Conservation (phyloP, 2,888 invertebrate species). For the Baccha elongata region DNA sequence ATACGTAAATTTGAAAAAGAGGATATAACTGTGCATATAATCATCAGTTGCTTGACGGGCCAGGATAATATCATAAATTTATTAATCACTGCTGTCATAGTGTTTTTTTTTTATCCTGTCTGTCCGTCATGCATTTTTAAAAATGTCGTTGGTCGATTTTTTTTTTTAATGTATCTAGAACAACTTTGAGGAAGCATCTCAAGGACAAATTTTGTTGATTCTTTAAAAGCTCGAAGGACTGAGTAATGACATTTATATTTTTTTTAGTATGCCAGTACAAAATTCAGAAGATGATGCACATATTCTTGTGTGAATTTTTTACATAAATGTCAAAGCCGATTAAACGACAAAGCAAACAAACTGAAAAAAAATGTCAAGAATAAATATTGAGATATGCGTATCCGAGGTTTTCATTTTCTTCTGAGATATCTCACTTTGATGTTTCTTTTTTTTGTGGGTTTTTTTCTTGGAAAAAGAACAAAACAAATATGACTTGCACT, state of each 20-base stretch:
- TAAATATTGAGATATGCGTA: background rate
- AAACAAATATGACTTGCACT: conserved; percentile 8
- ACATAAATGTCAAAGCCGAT: conserved; percentile 1
- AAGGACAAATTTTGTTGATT: background rate
- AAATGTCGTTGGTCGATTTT: background rate
- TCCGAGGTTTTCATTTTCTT: background rate
- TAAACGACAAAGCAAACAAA: background rate
- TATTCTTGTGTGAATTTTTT: background rate
- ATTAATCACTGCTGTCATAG: conserved; percentile 46
- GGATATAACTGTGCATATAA: conserved; percentile 64
- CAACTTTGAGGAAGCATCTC: background rate
- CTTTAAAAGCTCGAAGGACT: background rate
- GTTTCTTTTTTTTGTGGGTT: too few relatives aligned
- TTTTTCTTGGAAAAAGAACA: conserved; percentile 1
- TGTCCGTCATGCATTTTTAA: background rate
- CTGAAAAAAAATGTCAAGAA: background rate
- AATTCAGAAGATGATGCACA: background rate
- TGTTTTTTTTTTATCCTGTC: background rate
- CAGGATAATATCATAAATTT: conserved; percentile 45
- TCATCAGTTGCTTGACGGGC: conserved; percentile 45
- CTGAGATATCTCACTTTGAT: background rate
- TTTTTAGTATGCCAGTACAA: background rate
- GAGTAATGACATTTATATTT: background rate
- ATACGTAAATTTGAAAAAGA: conserved; percentile 13
- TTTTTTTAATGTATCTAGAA: background rate